Percentiles rank a stretch among this genome's conserved stretches.
Conservation (phyloP, 2,113 vertebrate species). For the Chrysochloris asiatica region DNA sequence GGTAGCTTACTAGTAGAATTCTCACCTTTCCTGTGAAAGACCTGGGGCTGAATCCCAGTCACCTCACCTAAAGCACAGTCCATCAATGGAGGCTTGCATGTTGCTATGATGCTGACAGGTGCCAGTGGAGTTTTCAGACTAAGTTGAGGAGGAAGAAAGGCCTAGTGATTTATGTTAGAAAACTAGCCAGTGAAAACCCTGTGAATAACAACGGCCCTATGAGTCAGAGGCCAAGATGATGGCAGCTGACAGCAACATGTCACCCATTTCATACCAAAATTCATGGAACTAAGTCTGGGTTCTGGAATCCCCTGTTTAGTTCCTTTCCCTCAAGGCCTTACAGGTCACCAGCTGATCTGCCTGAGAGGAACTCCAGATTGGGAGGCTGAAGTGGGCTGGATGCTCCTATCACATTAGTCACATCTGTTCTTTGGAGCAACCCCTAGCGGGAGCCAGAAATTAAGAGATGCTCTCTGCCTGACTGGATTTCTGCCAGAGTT, state of each 20-base stretch:
- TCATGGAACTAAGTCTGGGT: not conserved
- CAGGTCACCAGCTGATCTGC: not conserved
- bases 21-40: not conserved
- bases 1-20: not conserved
- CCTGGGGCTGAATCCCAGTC: not conserved
- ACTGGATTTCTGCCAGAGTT: not conserved
- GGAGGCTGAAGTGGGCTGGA: not conserved
- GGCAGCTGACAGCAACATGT: not conserved
- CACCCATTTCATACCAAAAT: not conserved
- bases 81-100: not conserved
- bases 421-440: not conserved
- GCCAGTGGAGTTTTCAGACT: not conserved
- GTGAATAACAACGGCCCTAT: not conserved
- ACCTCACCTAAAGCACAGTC: not conserved
- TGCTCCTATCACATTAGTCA: not conserved
- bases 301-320: not conserved
- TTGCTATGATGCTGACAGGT: not conserved
- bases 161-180: not conserved
- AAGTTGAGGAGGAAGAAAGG: not conserved
- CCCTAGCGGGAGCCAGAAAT: fast-evolving
- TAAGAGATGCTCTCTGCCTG: not conserved
- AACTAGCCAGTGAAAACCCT: not conserved
- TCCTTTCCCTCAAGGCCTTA: fast-evolving
- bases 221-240: not conserved
- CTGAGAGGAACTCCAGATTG: not conserved